These are phyloP conservation scores for Colistium nudipinnis DNA, from an alignment of 2,113 vertebrate genomes.

Conservation along the genomic window DNA sequence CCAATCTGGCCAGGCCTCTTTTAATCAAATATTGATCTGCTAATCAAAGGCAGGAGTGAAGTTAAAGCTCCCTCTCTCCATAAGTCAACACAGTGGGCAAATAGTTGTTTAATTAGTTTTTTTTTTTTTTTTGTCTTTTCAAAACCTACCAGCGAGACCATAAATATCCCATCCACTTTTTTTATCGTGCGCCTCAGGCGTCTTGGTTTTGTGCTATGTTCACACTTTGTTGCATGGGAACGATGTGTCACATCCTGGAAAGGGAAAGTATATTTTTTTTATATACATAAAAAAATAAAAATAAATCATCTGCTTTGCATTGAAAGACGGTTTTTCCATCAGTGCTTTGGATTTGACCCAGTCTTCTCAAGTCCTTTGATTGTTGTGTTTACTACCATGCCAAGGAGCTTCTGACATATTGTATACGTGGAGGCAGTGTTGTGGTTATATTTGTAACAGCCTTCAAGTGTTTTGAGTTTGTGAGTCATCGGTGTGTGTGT, in stretches of 20 bases:
- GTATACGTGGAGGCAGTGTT: slow-evolving; percentile 15
- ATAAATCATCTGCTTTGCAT: no score
- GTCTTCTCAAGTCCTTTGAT: neutral
- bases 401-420: slow-evolving; percentile 35
- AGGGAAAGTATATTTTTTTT: no score
- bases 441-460: slow-evolving; percentile 31
- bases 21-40: slow-evolving; percentile 68
- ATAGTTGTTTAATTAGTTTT: slow-evolving; percentile 10
- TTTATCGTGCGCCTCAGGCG: no score
- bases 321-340: no score
- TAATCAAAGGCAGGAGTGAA: slow-evolving; percentile 37
- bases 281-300: no score
- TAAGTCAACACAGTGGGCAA: slow-evolving; percentile 34
- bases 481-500: slow-evolving; percentile 53
- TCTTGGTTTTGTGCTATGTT: no score
- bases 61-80: slow-evolving; percentile 12
- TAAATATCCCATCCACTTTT: neutral
- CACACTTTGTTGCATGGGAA: no score
- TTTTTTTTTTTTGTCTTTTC: slow-evolving; percentile 6
- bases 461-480: slow-evolving; percentile 45
- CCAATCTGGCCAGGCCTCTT: slow-evolving; percentile 19
- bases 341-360: neutral
- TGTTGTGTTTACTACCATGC: slow-evolving; percentile 8
- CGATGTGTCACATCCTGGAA: no score
- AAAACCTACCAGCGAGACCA: neutral